A percentile compares a stretch with the other conserved stretches of the same genome.
Evolutionary conservation across 2,797 vertebrate genomes (phyloP).

Genomic region (Onychomys arenicola): DNA sequence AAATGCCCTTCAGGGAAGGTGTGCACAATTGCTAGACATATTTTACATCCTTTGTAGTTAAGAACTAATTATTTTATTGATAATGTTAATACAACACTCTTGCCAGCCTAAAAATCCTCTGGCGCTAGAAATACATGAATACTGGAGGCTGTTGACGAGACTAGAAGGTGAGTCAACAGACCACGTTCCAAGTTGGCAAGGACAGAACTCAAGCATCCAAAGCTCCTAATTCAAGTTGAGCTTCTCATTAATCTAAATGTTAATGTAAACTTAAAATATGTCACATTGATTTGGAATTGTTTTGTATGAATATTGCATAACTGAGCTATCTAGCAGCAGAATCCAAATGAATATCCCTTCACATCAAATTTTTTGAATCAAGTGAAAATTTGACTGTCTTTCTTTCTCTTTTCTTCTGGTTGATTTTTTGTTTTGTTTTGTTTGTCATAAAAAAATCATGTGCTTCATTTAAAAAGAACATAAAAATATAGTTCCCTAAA

Average conservation of each 20-base stretch:
- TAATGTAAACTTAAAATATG: constrained; percentile 79
- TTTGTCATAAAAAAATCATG: background rate
- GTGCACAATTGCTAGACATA: background rate
- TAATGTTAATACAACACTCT: constrained; percentile 49
- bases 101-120: constrained; percentile 63
- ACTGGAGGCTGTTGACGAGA: constrained; percentile 63
- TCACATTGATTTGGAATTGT: constrained; percentile 68
- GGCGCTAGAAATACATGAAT: constrained; percentile 49
- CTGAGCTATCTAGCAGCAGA: constrained; percentile 34
- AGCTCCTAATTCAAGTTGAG: constrained; percentile 58
- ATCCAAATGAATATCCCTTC: constrained; percentile 52
- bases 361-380: background rate
- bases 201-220: constrained; percentile 52
- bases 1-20: background rate
- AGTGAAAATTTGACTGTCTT: background rate
- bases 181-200: constrained; percentile 75
- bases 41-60: constrained; percentile 12
- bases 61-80: constrained; percentile 47
- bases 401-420: background rate
- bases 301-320: constrained; percentile 59
- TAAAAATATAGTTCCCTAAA: background rate
- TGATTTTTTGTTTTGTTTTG: background rate
- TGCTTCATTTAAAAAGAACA: background rate
- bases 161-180: constrained; percentile 77
- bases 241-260: constrained; percentile 80